Evolutionary conservation across 2,888 invertebrate genomes (phyloP).

Genomic region (Bombyx huttoni): DNA sequence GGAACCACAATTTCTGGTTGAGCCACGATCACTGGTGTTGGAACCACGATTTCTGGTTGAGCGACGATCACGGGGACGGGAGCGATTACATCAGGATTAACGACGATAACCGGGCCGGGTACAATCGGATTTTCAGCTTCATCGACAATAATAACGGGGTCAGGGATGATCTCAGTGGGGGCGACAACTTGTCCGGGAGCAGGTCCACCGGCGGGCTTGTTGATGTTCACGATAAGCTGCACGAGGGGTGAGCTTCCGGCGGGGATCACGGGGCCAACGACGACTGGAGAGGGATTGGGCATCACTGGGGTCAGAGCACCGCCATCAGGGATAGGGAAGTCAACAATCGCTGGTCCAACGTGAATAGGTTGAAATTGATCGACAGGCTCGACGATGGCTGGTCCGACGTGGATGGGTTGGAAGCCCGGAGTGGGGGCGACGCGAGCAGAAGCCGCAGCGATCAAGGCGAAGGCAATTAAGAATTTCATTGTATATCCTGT

Average conservation of each 20-base stretch:
- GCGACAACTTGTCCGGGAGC: neutral
- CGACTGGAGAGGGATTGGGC: slow-evolving; percentile 1
- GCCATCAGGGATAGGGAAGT: neutral
- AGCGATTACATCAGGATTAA: neutral
- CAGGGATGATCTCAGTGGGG: neutral
- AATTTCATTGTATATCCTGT: slow-evolving; percentile 41
- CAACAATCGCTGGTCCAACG: slow-evolving; percentile 1
- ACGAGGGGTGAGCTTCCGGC: slow-evolving; percentile 5
- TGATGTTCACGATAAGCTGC: slow-evolving; percentile 5
- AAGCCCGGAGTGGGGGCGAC: neutral
- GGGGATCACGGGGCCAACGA: neutral
- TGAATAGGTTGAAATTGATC: neutral
- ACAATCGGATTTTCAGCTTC: neutral
- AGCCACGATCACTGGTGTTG: too few species aligned
- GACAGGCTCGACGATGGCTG: neutral
- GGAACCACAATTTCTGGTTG: too few species aligned
- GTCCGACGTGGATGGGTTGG: neutral
- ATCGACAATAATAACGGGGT: neutral
- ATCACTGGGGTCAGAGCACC: neutral
- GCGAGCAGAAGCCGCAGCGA: slow-evolving; percentile 13
- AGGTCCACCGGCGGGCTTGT: neutral
- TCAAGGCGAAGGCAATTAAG: slow-evolving; percentile 35
- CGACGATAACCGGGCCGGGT: neutral
- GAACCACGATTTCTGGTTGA: too few species aligned
- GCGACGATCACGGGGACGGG: slow-evolving; percentile 1